Evolutionary conservation across 2,797 vertebrate species (phyloP).

Genomic region (Sternotherus odoratus): DNA sequence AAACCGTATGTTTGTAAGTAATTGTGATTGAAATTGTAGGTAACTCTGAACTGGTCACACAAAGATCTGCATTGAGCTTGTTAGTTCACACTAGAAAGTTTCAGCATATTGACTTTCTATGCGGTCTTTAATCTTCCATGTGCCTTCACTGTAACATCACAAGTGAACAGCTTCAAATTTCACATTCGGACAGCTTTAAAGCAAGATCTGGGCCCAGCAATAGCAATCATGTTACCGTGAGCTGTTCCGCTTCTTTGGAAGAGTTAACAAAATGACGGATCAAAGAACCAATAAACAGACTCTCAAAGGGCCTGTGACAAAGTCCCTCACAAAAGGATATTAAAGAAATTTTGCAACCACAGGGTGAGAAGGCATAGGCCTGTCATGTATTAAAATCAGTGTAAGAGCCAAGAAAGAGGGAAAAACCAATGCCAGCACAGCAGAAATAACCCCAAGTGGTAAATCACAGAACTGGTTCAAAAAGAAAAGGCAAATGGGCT

Average conservation of each 20-base stretch:
- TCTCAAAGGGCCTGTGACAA: background rate
- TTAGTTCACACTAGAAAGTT: background rate
- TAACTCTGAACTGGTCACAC: background rate
- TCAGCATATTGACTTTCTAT: background rate
- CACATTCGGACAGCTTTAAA: background rate
- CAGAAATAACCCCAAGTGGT: background rate
- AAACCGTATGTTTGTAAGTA: rapidly evolving
- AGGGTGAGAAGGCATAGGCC: background rate
- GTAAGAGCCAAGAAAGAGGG: background rate
- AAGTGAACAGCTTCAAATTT: background rate
- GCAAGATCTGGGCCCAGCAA: background rate
- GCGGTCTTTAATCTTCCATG: rapidly evolving
- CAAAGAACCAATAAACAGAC: background rate
- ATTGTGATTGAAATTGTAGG: rapidly evolving
- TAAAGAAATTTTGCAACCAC: background rate
- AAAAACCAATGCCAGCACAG: background rate
- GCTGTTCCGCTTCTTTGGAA: constrained; percentile 10
- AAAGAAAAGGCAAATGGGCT: background rate
- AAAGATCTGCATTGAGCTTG: background rate
- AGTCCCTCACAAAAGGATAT: background rate
- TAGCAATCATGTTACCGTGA: background rate
- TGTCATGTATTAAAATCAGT: background rate
- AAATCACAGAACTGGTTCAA: background rate
- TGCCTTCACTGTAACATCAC: background rate
- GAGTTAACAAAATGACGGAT: background rate